Conservation (phyloP, 2,113 vertebrate species). For the Prunella himalayana region DNA sequence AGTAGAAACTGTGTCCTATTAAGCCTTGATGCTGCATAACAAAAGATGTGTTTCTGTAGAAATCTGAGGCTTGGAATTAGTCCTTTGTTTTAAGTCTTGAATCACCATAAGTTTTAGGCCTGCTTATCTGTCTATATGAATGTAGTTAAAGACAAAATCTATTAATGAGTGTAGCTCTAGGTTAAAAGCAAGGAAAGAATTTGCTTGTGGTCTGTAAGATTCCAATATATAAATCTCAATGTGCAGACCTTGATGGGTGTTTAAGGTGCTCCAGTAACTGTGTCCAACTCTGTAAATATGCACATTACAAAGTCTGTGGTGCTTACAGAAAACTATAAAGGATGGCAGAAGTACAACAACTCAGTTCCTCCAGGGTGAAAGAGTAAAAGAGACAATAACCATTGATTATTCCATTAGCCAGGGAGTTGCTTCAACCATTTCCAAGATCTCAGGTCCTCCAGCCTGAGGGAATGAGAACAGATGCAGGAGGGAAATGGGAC, state of each 20-base stretch:
- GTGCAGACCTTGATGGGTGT: not conserved
- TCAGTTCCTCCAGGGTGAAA: not conserved
- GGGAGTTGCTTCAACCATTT: constrained; percentile 12
- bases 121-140: not conserved
- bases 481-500: not conserved
- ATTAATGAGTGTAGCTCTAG: not conserved
- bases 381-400: not conserved
- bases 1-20: not conserved
- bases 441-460: not conserved
- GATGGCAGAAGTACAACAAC: not conserved
- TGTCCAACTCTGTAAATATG: not conserved
- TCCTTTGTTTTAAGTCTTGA: not conserved
- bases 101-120: not conserved
- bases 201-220: not conserved
- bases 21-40: not conserved
- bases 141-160: not conserved
- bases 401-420: constrained; percentile 31
- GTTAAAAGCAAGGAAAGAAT: not conserved
- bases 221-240: not conserved
- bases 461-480: not conserved
- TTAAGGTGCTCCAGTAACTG: not conserved
- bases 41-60: not conserved
- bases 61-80: not conserved
- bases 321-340: not conserved
- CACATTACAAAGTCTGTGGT: not conserved